Conservation (phyloP, 2,113 vertebrate genomes). For the Pluvianellus socialis region DNA sequence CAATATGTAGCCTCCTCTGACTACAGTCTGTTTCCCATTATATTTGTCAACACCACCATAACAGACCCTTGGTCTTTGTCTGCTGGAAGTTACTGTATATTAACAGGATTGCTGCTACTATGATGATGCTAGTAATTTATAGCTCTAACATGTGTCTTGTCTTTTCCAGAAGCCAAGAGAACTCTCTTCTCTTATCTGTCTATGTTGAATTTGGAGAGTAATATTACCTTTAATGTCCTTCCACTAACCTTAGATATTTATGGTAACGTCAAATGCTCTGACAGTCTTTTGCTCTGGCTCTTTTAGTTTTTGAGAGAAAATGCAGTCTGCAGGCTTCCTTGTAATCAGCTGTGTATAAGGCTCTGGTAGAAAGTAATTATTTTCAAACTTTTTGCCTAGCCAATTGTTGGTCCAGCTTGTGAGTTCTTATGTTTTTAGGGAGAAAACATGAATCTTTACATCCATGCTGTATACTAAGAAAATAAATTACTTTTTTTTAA, state of each 20-base stretch:
- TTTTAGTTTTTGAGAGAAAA: neutral
- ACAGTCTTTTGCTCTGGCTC: neutral
- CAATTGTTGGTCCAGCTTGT: neutral
- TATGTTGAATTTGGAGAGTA: neutral
- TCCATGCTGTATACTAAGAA: neutral
- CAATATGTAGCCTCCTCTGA: neutral
- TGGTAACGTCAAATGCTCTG: neutral
- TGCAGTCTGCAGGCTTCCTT: neutral
- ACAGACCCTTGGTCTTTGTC: neutral
- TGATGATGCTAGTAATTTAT: neutral
- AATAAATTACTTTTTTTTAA: neutral
- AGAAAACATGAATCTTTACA: neutral
- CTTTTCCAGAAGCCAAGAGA: neutral
- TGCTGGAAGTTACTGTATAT: neutral
- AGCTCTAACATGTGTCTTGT: neutral
- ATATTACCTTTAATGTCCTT: neutral
- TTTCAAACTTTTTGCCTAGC: neutral
- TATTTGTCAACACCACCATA: neutral
- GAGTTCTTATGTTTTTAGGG: neutral
- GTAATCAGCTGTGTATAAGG: neutral
- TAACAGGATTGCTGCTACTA: neutral
- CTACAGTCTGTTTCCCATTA: neutral
- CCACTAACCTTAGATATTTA: neutral
- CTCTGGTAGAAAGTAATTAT: neutral
- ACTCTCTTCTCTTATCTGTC: neutral